Evolutionary conservation across 2,797 vertebrate genomes (phyloP).

Genomic region (Urocyon cinereoargenteus): DNA sequence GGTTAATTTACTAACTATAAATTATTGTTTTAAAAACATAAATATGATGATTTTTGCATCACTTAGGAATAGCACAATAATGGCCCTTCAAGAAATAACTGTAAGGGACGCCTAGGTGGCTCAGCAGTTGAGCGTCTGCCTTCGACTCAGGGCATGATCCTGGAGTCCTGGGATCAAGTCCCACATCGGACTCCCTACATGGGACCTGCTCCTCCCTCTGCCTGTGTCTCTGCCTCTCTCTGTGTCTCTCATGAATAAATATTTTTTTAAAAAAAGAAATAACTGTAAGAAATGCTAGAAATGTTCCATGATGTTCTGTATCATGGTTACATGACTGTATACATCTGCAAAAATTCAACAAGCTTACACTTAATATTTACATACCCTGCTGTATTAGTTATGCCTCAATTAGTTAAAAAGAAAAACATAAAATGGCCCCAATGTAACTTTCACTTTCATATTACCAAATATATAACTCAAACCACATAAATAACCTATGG

Average conservation of each 20-base stretch:
- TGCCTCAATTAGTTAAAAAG: constrained; percentile 28
- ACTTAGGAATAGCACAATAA: not conserved
- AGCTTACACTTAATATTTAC: not conserved
- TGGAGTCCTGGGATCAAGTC: no score
- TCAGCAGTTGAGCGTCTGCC: no score
- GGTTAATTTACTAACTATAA: not conserved
- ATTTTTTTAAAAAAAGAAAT: not conserved
- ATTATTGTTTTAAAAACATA: no score
- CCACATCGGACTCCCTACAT: no score
- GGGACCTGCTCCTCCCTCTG: no score
- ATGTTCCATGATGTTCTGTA: not conserved
- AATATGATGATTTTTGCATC: constrained; percentile 18
- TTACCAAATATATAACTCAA: constrained; percentile 17
- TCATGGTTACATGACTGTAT: not conserved
- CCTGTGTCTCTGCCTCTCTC: no score
- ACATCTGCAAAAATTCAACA: constrained; percentile 33
- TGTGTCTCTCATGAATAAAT: no score
- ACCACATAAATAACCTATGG: not conserved
- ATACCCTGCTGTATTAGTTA: not conserved
- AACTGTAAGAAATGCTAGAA: constrained; percentile 19
- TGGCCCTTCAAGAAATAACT: not conserved
- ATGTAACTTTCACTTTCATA: constrained; percentile 9
- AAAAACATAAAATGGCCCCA: not conserved
- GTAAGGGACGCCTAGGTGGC: not conserved
- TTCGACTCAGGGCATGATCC: no score